Evolutionary conservation across 2,888 invertebrate genomes (phyloP).

Genomic region (Cataglyphis cursor): DNA sequence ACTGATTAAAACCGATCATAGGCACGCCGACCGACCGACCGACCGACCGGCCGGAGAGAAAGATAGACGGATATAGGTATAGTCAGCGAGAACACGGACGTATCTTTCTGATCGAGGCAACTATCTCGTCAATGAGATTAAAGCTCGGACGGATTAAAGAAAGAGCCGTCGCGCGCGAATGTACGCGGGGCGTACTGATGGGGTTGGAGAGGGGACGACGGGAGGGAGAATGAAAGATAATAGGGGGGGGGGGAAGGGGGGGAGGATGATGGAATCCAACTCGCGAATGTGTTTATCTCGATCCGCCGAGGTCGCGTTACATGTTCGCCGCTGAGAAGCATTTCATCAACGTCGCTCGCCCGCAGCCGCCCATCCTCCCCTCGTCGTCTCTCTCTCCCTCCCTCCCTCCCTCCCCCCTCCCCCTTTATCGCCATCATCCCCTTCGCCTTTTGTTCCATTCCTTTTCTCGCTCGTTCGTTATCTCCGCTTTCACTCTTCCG

Average conservation of each 20-base stretch:
- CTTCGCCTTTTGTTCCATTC: constrained; percentile 48
- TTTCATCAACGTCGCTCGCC: constrained; percentile 69
- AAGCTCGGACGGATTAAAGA: constrained; percentile 66
- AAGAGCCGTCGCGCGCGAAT: constrained; percentile 49
- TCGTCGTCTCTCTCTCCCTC: too few species aligned
- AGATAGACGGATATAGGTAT: background rate
- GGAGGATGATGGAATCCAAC: constrained; percentile 61
- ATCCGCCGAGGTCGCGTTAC: constrained; percentile 71
- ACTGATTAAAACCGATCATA: constrained; percentile 67
- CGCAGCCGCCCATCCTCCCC: constrained; percentile 28
- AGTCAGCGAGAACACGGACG: constrained; percentile 41
- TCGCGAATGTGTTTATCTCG: constrained; percentile 72
- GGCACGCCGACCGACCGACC: constrained; percentile 21
- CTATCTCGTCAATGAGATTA: constrained; percentile 75
- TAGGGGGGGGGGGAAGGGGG: background rate
- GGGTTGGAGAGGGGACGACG: background rate
- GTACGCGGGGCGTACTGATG: background rate
- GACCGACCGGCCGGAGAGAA: constrained; percentile 6
- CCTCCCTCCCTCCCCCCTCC: background rate
- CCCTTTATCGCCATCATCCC: background rate
- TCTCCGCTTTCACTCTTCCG: constrained; percentile 39
- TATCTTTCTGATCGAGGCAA: constrained; percentile 49
- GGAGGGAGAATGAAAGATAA: background rate
- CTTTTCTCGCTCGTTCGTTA: constrained; percentile 35
- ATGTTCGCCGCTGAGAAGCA: constrained; percentile 69